Percentiles rank a stretch among this genome's conserved stretches.
Conservation (phyloP, 1,140 invertebrate genomes). For the Sipha flava region DNA sequence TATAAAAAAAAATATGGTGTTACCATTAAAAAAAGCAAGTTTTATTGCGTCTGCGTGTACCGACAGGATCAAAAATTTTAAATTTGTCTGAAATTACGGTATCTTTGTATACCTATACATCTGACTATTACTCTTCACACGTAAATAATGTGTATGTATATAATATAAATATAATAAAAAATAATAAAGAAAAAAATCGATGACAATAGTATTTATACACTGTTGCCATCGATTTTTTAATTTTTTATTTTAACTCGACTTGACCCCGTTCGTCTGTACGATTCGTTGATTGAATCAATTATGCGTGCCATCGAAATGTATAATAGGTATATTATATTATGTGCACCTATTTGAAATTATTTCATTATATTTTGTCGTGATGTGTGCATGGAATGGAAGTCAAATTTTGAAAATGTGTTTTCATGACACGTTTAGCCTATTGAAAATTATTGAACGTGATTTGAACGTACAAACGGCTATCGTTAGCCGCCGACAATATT, state of each 20-base stretch:
- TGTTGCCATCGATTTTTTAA: too few species aligned
- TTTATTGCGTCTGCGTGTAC: too few species aligned
- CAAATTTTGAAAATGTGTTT: background rate
- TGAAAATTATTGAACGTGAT: slow-evolving; percentile 23
- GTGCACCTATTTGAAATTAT: background rate
- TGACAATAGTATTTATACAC: too few species aligned
- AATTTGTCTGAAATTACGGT: too few species aligned
- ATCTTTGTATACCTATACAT: too few species aligned
- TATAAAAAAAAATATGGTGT: too few species aligned
- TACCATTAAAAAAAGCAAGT: too few species aligned
- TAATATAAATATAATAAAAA: too few species aligned
- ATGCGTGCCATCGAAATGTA: background rate
- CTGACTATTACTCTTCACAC: too few species aligned
- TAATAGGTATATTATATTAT: background rate
- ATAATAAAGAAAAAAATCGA: too few species aligned
- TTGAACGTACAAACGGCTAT: background rate
- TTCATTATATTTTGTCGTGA: background rate
- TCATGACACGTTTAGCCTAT: slow-evolving; percentile 19
- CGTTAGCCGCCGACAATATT: background rate
- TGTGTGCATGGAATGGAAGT: background rate
- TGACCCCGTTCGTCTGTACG: background rate
- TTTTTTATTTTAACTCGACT: background rate
- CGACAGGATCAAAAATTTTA: too few species aligned
- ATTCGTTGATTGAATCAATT: background rate
- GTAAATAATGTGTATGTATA: too few species aligned